phyloP scores from a whole-genome alignment of 2,113 vertebrate genomes.

The Scolopax mira region DNA sequence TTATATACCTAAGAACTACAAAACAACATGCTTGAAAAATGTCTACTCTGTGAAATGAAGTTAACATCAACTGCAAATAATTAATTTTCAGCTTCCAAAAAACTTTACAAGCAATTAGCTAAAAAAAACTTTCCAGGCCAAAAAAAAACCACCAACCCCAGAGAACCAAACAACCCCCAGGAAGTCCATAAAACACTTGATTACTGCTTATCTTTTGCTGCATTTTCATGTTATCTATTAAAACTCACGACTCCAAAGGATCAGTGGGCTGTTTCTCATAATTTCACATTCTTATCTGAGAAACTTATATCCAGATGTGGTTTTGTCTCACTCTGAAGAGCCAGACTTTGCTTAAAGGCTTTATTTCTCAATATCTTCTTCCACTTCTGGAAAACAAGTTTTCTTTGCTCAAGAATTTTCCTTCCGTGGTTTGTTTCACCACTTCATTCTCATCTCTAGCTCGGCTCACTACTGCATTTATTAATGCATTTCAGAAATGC shows the following conservation, averaged over 20 bases:
- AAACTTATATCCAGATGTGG: not conserved
- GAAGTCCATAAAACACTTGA: not conserved
- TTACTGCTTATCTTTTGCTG: not conserved
- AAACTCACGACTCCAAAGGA: not conserved
- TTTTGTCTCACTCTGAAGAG: not conserved
- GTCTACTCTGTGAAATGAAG: constrained; percentile 15
- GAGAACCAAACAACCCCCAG: not conserved
- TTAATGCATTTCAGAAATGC: not conserved
- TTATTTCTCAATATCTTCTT: constrained; percentile 8
- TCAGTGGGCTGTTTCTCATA: not conserved
- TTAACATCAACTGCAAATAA: constrained; percentile 14
- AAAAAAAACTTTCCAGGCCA: not conserved
- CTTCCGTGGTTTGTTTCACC: not conserved
- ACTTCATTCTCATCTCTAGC: not conserved
- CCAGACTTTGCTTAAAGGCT: not conserved
- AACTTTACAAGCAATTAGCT: not conserved
- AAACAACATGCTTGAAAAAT: constrained; percentile 5
- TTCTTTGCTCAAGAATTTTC: not conserved
- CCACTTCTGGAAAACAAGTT: constrained; percentile 1
- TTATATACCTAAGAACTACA: not conserved
- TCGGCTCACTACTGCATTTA: not conserved
- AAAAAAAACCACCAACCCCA: not conserved
- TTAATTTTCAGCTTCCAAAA: not conserved
- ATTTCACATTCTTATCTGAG: constrained; percentile 22
- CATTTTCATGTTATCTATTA: constrained; percentile 29